Conservation (phyloP, 2,888 invertebrate species). For the Lacanobia wlatinum region DNA sequence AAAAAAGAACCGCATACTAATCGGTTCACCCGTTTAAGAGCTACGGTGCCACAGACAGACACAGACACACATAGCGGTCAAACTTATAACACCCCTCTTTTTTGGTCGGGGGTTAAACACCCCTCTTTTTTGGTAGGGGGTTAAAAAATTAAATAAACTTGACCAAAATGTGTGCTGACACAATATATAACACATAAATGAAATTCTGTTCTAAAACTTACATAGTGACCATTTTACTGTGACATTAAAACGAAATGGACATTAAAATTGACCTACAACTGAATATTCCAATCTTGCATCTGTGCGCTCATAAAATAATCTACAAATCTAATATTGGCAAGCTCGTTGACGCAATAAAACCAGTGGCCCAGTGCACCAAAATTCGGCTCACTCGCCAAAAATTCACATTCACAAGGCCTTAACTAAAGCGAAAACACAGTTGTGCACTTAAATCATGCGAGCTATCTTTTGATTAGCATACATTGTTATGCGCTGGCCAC, state of each 20-base stretch:
- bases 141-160: too few species aligned
- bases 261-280: slow-evolving; percentile 8
- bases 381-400: slow-evolving; percentile 42
- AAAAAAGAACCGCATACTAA: too few species aligned
- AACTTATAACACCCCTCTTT: too few species aligned
- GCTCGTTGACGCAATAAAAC: slow-evolving; percentile 28
- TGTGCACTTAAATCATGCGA: slow-evolving; percentile 72
- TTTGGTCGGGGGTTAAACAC: too few species aligned
- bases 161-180: too few species aligned
- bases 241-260: neutral
- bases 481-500: slow-evolving; percentile 77
- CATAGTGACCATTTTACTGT: neutral
- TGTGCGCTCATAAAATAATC: slow-evolving; percentile 23
- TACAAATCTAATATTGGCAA: slow-evolving; percentile 33
- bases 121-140: too few species aligned
- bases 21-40: too few species aligned
- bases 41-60: too few species aligned
- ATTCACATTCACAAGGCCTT: slow-evolving; percentile 54
- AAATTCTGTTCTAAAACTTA: too few species aligned
- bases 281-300: slow-evolving; percentile 2
- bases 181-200: too few species aligned
- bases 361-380: slow-evolving; percentile 31
- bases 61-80: too few species aligned
- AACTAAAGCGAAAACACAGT: slow-evolving; percentile 53
- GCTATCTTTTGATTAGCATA: slow-evolving; percentile 82